Conservation (phyloP, 2,797 vertebrate genomes). For the Liasis olivaceus region DNA sequence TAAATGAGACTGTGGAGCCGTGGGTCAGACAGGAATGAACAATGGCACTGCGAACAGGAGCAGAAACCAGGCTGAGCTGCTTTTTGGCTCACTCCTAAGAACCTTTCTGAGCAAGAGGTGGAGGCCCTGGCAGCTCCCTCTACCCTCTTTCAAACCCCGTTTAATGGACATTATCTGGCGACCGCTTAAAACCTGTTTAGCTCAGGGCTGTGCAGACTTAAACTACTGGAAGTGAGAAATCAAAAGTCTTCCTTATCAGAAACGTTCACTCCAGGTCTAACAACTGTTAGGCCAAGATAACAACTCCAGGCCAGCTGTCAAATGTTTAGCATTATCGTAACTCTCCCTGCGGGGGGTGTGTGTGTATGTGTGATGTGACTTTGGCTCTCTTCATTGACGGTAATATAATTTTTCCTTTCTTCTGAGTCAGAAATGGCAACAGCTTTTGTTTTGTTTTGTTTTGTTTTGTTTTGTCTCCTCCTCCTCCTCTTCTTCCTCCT, state of each 20-base stretch:
- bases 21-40: too few species aligned
- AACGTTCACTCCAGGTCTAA: constrained; percentile 80
- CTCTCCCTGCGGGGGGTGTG: constrained; percentile 73
- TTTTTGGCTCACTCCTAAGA: not conserved
- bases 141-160: not conserved
- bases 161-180: constrained; percentile 43
- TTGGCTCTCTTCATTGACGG: constrained; percentile 82
- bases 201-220: constrained; percentile 60
- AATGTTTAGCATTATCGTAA: constrained; percentile 85
- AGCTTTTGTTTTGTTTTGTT: constrained; percentile 1
- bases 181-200: constrained; percentile 66
- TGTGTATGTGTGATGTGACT: constrained; percentile 75
- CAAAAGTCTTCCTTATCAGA: constrained; percentile 76
- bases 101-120: not conserved
- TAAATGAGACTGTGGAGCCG: too few species aligned
- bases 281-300: constrained; percentile 83
- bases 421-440: constrained; percentile 83
- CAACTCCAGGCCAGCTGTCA: constrained; percentile 84
- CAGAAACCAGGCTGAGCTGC: not conserved
- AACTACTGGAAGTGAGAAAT: constrained; percentile 71
- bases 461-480: not conserved
- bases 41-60: too few species aligned
- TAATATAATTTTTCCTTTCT: constrained; percentile 85
- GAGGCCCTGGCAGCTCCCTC: not conserved
- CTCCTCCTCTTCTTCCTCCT: not conserved